These are phyloP conservation scores for Gymnarchus niloticus DNA, from an alignment of 2,113 vertebrate species.

Conservation along the genomic window DNA sequence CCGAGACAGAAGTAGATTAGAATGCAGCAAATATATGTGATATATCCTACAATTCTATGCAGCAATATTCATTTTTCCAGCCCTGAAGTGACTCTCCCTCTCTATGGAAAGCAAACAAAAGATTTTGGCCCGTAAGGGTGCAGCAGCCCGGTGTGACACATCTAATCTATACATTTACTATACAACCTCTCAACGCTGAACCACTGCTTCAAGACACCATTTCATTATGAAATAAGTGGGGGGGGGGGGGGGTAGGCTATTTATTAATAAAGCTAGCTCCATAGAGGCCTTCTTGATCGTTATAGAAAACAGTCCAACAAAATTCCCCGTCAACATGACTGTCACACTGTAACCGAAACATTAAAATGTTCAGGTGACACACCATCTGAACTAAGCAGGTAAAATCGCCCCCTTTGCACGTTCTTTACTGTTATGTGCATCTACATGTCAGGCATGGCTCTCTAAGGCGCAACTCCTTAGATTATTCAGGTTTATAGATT, in stretches of 20 bases:
- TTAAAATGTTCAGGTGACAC: background rate
- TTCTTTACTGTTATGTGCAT: too few species aligned
- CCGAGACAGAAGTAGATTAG: too few species aligned
- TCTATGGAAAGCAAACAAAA: background rate
- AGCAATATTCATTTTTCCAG: background rate
- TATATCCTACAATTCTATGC: background rate
- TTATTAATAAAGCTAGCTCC: background rate
- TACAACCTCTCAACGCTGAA: background rate
- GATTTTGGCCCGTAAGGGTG: background rate
- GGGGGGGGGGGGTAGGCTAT: too few species aligned
- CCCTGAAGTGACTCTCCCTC: background rate
- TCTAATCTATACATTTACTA: background rate
- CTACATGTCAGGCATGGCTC: too few species aligned
- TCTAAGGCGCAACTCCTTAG: too few species aligned
- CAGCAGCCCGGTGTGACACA: background rate
- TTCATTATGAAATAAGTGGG: background rate
- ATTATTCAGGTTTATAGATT: too few species aligned
- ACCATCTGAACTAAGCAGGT: too few species aligned
- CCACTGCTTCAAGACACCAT: background rate
- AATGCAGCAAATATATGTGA: background rate
- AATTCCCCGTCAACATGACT: background rate
- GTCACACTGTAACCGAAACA: background rate
- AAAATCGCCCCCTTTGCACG: too few species aligned
- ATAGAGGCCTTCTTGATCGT: background rate
- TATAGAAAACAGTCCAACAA: background rate